Conservation (phyloP, 2,113 vertebrate genomes). For the Aldabrachelys gigantea region DNA sequence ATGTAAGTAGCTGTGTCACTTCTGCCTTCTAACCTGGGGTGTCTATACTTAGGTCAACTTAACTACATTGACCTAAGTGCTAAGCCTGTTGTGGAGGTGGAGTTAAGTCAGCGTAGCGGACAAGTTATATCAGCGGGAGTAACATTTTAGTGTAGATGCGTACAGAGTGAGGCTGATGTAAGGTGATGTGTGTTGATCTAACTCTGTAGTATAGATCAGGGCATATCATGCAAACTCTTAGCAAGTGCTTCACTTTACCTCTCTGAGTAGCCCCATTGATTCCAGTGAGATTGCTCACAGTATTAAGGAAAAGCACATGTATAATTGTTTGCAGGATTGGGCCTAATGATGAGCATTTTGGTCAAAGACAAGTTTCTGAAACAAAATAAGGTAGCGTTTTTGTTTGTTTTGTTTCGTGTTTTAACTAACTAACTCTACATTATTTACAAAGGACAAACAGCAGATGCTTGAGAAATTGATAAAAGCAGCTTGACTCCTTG, state of each 20-base stretch:
- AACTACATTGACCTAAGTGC: not conserved
- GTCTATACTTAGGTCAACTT: not conserved
- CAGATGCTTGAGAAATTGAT: slow-evolving; percentile 20
- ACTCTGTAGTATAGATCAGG: not conserved
- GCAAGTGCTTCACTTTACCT: not conserved
- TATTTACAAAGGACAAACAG: slow-evolving; percentile 7
- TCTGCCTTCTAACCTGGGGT: too few species aligned
- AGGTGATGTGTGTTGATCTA: not conserved
- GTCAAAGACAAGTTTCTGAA: not conserved
- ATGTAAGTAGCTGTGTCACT: not conserved
- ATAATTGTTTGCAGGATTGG: not conserved
- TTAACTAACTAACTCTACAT: not conserved
- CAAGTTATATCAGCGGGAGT: not conserved
- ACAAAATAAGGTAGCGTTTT: not conserved
- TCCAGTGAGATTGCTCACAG: not conserved
- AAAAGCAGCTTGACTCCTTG: not conserved
- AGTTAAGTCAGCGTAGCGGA: not conserved
- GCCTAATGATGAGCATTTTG: not conserved
- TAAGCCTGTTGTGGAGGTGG: not conserved
- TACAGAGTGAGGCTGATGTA: not conserved
- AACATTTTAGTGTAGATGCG: not conserved
- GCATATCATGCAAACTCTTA: not conserved
- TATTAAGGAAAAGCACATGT: not conserved
- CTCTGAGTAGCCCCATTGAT: not conserved
- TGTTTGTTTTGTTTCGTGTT: not conserved